phyloP scores from a whole-genome alignment of 1,140 invertebrate genomes.

The Liolophura sinensis region DNA sequence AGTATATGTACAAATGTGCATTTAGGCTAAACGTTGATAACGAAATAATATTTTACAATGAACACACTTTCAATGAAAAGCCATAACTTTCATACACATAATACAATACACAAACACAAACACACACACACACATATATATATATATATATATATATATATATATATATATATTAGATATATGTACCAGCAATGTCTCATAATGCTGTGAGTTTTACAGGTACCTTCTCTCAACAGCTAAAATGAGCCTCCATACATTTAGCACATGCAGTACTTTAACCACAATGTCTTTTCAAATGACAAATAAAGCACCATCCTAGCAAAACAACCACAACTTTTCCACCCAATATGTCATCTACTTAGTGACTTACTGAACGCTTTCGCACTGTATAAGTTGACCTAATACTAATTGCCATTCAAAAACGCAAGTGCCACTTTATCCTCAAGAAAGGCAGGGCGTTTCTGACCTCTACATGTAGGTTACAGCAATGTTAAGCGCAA shows the following conservation, averaged over 20 bases:
- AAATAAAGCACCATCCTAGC: not conserved
- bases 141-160: conserved; percentile 21
- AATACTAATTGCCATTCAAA: too few relatives aligned
- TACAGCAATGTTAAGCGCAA: too few relatives aligned
- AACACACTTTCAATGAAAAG: not conserved
- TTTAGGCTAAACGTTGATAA: too few relatives aligned
- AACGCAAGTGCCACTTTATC: too few relatives aligned
- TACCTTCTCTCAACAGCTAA: conserved; percentile 1
- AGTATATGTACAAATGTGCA: too few relatives aligned
- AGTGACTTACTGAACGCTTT: too few relatives aligned
- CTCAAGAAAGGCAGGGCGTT: too few relatives aligned
- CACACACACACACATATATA: conserved; percentile 17
- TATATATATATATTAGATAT: conserved; percentile 12
- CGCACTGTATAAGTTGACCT: too few relatives aligned
- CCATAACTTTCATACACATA: not conserved
- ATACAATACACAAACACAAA: conserved; percentile 11
- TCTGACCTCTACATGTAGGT: too few relatives aligned
- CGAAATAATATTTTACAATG: not conserved
- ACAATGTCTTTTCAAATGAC: not conserved
- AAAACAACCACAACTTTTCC: too few relatives aligned
- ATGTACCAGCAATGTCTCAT: not conserved
- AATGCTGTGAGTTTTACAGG: not conserved
- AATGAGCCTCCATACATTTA: conserved; percentile 5
- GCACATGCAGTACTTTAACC: not conserved
- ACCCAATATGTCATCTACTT: too few relatives aligned